Evolutionary conservation across 2,113 vertebrate species (phyloP).

Genomic region (Chelonoidis abingdonii): DNA sequence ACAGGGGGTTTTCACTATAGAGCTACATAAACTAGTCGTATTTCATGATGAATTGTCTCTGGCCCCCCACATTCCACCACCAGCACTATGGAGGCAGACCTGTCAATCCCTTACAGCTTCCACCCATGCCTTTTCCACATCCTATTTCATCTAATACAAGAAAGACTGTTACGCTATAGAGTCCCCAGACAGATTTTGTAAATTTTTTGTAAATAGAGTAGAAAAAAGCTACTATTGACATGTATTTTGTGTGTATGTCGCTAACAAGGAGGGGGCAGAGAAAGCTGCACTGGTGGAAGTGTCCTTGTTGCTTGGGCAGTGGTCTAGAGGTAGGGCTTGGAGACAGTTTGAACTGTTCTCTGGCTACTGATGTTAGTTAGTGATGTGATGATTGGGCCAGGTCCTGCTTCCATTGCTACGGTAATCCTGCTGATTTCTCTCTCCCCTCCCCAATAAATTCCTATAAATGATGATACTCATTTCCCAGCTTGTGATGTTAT

Average conservation of each 20-base stretch:
- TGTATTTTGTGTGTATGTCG: fast-evolving
- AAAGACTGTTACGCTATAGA: not conserved
- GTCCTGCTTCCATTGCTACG: not conserved
- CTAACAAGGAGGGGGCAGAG: not conserved
- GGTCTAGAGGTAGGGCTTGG: not conserved
- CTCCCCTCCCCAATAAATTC: not conserved
- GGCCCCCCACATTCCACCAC: not conserved
- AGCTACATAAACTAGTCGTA: not conserved
- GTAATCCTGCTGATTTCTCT: not conserved
- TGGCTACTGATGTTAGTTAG: not conserved
- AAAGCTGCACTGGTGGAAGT: not conserved
- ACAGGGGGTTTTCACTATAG: not conserved
- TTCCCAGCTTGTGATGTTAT: not conserved
- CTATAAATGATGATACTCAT: not conserved
- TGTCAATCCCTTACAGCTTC: not conserved
- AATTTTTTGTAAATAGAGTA: not conserved
- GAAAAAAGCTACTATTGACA: not conserved
- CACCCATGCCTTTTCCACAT: not conserved
- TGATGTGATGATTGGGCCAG: not conserved
- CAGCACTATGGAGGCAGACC: not conserved
- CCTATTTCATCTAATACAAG: not conserved
- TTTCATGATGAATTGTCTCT: not conserved
- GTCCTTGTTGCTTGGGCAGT: not conserved
- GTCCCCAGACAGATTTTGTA: not conserved
- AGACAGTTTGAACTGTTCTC: not conserved